Conservation (phyloP, 2,113 vertebrate genomes). For the Opisthocomus hoazin region DNA sequence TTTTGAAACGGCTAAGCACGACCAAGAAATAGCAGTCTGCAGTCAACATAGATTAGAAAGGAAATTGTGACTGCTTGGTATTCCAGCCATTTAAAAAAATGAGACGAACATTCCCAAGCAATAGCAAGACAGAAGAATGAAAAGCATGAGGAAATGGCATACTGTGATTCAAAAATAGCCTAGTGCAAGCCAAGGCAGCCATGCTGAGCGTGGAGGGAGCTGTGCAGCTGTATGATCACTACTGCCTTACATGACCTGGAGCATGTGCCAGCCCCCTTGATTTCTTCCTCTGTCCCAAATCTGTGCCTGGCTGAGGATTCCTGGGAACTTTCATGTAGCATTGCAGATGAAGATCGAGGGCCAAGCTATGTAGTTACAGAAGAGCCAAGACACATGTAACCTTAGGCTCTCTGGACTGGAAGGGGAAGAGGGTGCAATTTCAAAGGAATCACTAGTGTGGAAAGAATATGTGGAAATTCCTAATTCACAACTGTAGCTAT, state of each 20-base stretch:
- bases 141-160: conserved; percentile 46
- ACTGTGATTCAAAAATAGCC: conserved; percentile 48
- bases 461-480: conserved; percentile 55
- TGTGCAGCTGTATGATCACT: background rate
- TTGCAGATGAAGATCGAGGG: background rate
- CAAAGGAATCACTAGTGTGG: conserved; percentile 42
- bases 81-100: conserved; percentile 33
- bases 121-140: conserved; percentile 7
- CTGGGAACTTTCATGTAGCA: background rate
- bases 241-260: background rate
- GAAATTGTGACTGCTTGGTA: background rate
- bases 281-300: background rate
- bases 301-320: background rate
- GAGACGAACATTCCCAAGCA: conserved; percentile 30
- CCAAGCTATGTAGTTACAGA: background rate
- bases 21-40: background rate
- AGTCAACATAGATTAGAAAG: background rate
- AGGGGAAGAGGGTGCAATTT: conserved; percentile 14
- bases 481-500: conserved; percentile 30
- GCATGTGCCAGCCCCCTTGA: fast-evolving
- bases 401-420: background rate
- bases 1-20: background rate
- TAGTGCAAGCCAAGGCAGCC: background rate
- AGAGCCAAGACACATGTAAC: background rate
- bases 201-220: background rate